Base-by-base conservation (phyloP, 2,797 vertebrate species). In the Takifugu ocellatus region DNA sequence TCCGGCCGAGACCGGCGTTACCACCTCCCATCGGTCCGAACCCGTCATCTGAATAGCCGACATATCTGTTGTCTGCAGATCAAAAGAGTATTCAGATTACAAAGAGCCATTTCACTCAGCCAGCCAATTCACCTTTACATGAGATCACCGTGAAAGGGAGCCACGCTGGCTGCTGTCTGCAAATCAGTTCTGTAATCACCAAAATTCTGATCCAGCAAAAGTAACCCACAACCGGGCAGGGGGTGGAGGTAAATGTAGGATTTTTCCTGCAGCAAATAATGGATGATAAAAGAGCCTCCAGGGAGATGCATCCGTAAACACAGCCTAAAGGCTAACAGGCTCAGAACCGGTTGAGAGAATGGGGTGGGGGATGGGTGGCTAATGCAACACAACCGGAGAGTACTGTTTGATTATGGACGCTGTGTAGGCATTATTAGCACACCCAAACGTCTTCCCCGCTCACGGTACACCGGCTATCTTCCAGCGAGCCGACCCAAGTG, bases 11-110 rank as follows among this genome's bases (percentile, higher is more conserved):
- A 91, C 81, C n/a, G 95, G 92, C 79, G 97, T 95, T 68, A 99
- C 89, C 79, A 98, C 94, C 82, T 99, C 95, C 97, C 97, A 99
- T 87, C 96, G 93, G 88, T 96, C 95, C 68, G 96, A 90, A 82
- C 93, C 93, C 16, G 95, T 91, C 87, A 99, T 88, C 84, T 98
- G 97, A 81, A 97, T 94, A 88, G 95, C 92, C 60, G 95, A 82
- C 92, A 98, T 94, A 74, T 98, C 95, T 79, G 94, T 94, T 45
- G 94, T 94, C 95, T 98, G 91, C 60, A 56, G 63, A 56, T 11
- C 62, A 56, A 74, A 72, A 26, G 0, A 46, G 65, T 58, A 66
- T 14, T 59, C 10, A 25, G 15, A 48, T 84, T 59, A 78, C 25
- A 54, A 52, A 49, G 44, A 14, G 16, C n/a, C 44, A 47, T 43